phyloP scores from a whole-genome alignment of 2,113 vertebrate species.

The Nannospalax galili region DNA sequence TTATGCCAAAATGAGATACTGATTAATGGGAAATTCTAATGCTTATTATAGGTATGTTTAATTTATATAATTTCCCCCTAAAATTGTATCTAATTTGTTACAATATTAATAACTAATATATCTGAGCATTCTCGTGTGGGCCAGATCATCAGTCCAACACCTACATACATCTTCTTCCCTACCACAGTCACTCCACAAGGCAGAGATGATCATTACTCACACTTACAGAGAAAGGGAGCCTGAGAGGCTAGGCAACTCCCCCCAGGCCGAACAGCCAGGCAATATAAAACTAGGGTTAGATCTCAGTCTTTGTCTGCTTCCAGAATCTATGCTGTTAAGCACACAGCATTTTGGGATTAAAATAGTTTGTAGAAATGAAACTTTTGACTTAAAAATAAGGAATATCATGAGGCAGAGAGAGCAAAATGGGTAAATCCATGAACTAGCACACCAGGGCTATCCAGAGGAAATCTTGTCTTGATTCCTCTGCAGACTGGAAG shows the following conservation, averaged over 20 bases:
- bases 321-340: background rate
- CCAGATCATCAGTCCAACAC: background rate
- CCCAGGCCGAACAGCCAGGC: background rate
- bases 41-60: background rate
- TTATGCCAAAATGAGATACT: slow-evolving; percentile 10
- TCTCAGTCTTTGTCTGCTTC: background rate
- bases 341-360: background rate
- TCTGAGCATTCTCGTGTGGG: background rate
- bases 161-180: background rate
- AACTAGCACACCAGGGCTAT: background rate
- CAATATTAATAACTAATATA: background rate
- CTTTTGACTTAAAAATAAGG: background rate
- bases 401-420: background rate
- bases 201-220: background rate
- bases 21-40: slow-evolving; percentile 8
- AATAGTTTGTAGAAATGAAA: background rate
- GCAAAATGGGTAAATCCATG: background rate
- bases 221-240: background rate
- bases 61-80: background rate
- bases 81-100: slow-evolving; percentile 1
- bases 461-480: background rate
- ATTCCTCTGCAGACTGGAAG: background rate
- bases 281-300: background rate
- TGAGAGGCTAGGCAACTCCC: background rate
- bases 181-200: background rate